These are phyloP conservation scores for Poeciliopsis turneri DNA, from an alignment of 2,797 vertebrate species.

Conservation along the genomic window DNA sequence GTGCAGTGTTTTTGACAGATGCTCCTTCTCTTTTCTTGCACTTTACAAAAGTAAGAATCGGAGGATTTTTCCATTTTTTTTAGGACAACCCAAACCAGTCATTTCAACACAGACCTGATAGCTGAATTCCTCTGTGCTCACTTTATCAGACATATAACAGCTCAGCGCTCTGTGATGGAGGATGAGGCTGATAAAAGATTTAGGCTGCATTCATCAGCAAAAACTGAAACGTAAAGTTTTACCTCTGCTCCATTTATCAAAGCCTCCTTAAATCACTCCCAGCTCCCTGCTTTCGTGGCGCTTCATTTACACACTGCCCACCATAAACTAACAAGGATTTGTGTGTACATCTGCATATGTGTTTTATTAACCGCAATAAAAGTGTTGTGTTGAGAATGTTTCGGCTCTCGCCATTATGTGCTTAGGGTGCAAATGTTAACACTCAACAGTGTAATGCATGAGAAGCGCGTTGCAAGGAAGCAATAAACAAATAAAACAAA, in stretches of 20 bases:
- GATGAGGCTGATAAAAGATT: neutral
- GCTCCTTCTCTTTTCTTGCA: neutral
- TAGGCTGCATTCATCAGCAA: constrained; percentile 11
- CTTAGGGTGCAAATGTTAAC: constrained; percentile 2
- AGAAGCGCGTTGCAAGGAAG: constrained; percentile 13
- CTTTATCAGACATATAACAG: constrained; percentile 11
- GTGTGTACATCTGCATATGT: neutral
- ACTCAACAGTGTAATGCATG: constrained; percentile 10
- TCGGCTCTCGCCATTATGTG: neutral
- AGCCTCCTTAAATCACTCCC: neutral
- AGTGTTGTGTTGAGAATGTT: constrained; percentile 8
- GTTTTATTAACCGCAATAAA: constrained; percentile 2
- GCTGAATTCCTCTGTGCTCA: constrained; percentile 10
- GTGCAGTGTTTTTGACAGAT: neutral
- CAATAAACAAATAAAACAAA: constrained; percentile 9
- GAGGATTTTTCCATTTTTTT: neutral
- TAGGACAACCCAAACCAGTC: neutral
- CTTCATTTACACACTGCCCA: neutral
- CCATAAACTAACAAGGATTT: neutral
- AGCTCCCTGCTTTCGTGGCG: neutral
- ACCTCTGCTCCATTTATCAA: constrained; percentile 6
- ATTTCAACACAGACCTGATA: constrained; percentile 10
- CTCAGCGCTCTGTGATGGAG: constrained; percentile 14
- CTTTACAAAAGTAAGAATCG: neutral
- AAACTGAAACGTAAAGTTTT: neutral